Evolutionary conservation across 2,888 invertebrate species (phyloP).

Genomic region (Nesidiocoris tenuis): DNA sequence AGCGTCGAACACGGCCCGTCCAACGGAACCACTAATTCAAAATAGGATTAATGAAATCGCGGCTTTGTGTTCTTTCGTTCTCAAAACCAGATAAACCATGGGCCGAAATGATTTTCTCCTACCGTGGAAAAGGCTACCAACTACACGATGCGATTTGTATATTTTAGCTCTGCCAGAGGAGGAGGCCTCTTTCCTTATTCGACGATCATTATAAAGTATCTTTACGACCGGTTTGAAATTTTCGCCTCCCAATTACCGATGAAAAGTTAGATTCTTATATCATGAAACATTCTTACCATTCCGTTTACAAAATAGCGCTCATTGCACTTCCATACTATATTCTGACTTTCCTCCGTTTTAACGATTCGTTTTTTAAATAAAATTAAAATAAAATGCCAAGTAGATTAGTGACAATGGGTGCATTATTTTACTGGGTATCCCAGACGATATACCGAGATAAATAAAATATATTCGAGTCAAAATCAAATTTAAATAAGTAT

Average conservation of each 20-base stretch:
- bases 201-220: not conserved
- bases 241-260: not conserved
- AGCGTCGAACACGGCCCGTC: slow-evolving; percentile 19
- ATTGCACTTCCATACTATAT: too few relatives aligned
- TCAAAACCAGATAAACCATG: not conserved
- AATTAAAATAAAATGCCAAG: too few relatives aligned
- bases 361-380: too few relatives aligned
- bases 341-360: too few relatives aligned
- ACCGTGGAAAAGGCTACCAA: slow-evolving; percentile 8
- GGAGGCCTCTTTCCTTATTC: not conserved
- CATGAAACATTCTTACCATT: too few relatives aligned
- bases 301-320: too few relatives aligned
- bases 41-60: slow-evolving; percentile 40
- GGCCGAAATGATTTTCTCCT: slow-evolving; percentile 9
- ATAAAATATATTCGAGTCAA: too few relatives aligned
- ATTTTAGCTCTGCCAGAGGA: not conserved
- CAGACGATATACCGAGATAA: too few relatives aligned
- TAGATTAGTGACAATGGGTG: too few relatives aligned
- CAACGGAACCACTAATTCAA: slow-evolving; percentile 31
- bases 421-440: too few relatives aligned
- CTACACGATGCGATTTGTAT: not conserved
- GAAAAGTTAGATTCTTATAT: too few relatives aligned
- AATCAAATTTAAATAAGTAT: too few relatives aligned
- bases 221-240: not conserved
- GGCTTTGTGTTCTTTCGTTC: slow-evolving; percentile 11